Percentiles rank a stretch among this genome's conserved stretches.
Conservation (phyloP, 2,888 invertebrate species). For the Drosophila melanosoma region DNA sequence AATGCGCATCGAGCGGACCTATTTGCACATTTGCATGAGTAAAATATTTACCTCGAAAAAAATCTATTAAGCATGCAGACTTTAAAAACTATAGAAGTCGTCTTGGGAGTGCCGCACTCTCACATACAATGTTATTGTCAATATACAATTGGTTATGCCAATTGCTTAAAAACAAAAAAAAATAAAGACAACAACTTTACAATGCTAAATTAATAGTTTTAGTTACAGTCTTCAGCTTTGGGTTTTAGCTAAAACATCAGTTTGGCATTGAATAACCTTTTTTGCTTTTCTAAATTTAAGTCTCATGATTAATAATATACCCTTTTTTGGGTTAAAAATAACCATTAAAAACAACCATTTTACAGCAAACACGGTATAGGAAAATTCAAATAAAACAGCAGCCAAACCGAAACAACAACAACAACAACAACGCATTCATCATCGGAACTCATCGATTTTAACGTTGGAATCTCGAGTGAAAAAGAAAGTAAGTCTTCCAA, state of each 20-base stretch:
- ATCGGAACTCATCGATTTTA: conserved; percentile 39
- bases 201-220: neutral
- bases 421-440: neutral
- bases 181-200: neutral
- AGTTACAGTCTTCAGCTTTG: neutral
- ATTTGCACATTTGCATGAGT: neutral
- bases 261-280: neutral
- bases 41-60: neutral
- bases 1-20: neutral
- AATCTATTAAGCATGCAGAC: neutral
- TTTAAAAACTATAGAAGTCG: neutral
- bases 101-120: neutral
- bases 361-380: neutral
- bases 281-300: neutral
- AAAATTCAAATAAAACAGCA: conserved; percentile 8
- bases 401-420: conserved; percentile 13
- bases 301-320: no score
- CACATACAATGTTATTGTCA: neutral
- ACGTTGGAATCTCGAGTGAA: conserved; percentile 59
- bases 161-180: no score
- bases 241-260: neutral
- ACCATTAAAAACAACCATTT: neutral
- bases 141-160: neutral
- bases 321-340: neutral
- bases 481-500: conserved; percentile 68